Conservation (phyloP, 2,113 vertebrate genomes). For the Camelus bactrianus region DNA sequence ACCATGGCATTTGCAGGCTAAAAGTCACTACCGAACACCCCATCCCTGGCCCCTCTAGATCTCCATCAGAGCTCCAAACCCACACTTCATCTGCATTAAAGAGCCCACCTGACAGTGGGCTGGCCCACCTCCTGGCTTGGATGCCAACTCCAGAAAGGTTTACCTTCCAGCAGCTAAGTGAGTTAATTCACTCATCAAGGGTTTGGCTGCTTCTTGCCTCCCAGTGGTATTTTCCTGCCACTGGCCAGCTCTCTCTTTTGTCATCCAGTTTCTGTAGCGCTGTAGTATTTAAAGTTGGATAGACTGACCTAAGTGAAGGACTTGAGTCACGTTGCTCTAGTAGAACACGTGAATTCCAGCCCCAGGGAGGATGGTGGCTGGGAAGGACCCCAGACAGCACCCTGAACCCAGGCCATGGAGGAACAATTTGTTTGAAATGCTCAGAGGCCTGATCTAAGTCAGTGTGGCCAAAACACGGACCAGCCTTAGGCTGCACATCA, state of each 20-base stretch:
- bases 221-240: not conserved
- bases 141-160: slow-evolving; percentile 31
- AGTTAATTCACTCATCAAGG: not conserved
- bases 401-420: not conserved
- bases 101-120: not conserved
- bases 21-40: not conserved
- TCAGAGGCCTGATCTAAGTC: not conserved
- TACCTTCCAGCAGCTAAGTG: not conserved
- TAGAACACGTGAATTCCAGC: not conserved
- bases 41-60: not conserved
- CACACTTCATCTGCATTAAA: not conserved
- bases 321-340: not conserved
- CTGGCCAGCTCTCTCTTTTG: not conserved
- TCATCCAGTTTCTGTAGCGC: not conserved
- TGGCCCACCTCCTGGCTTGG: not conserved
- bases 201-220: not conserved
- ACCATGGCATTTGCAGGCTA: slow-evolving; percentile 34
- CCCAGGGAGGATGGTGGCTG: not conserved
- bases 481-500: accelerated
- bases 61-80: not conserved
- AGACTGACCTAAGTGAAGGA: not conserved
- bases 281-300: not conserved
- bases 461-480: not conserved
- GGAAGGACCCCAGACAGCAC: not conserved
- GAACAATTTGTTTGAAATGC: not conserved